Evolutionary conservation across 2,113 vertebrate genomes (phyloP).

Genomic region (Phalacrocorax pelagicus): DNA sequence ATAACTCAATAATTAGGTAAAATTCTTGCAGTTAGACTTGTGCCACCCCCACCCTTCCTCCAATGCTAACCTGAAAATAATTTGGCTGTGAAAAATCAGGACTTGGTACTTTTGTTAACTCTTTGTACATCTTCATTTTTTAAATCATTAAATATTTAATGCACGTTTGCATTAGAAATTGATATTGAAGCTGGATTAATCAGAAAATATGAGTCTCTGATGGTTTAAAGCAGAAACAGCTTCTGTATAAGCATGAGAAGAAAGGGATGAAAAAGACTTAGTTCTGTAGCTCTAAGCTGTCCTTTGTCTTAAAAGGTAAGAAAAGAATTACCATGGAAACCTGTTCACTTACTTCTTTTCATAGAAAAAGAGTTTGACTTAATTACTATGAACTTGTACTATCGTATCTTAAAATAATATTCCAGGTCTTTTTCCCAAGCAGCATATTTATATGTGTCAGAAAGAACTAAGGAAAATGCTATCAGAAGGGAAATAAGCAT

Average conservation of each 20-base stretch:
- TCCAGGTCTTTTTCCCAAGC: conserved; percentile 41
- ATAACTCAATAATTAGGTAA: conserved; percentile 30
- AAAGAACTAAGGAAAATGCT: conserved; percentile 26
- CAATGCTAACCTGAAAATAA: not conserved
- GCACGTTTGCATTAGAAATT: conserved; percentile 24
- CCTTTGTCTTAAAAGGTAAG: conserved; percentile 75
- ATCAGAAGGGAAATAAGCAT: conserved; percentile 54
- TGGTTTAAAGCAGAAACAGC: conserved; percentile 22
- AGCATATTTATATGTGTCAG: conserved; percentile 40
- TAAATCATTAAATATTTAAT: not conserved
- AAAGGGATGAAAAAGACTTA: conserved; percentile 61
- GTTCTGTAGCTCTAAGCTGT: conserved; percentile 63
- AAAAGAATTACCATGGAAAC: conserved; percentile 73
- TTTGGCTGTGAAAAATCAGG: not conserved
- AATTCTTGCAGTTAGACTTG: not conserved
- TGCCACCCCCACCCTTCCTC: not conserved
- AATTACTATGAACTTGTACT: conserved; percentile 65
- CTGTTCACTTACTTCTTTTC: conserved; percentile 43
- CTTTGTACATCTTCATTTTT: not conserved
- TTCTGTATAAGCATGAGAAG: conserved; percentile 35
- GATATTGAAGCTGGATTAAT: conserved; percentile 5
- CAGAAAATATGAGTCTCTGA: conserved; percentile 10
- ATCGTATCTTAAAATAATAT: conserved; percentile 67
- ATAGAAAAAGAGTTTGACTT: conserved; percentile 45
- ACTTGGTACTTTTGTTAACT: not conserved